phyloP scores from a whole-genome alignment of 2,888 invertebrate species.

The Lepidochitona cinerea region DNA sequence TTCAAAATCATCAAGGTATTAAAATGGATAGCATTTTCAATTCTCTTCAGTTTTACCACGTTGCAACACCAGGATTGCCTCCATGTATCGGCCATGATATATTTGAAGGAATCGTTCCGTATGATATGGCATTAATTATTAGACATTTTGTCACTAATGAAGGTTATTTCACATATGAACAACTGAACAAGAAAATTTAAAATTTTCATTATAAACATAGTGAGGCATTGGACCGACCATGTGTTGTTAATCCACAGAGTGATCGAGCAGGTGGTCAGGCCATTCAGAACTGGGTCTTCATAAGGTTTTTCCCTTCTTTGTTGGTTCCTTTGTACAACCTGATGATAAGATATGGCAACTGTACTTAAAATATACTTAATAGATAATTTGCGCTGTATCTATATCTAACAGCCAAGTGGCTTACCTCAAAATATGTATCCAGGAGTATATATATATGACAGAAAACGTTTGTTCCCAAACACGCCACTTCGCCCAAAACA shows the following conservation, averaged over 20 bases:
- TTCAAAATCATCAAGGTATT: too few relatives aligned
- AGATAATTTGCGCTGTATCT: not conserved
- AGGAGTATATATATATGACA: not conserved
- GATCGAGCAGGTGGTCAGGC: not conserved
- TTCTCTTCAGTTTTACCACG: too few relatives aligned
- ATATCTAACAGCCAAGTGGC: not conserved
- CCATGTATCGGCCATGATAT: not conserved
- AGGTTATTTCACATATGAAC: not conserved
- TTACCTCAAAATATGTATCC: not conserved
- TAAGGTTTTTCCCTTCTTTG: not conserved
- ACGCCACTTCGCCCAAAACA: not conserved
- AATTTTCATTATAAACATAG: not conserved
- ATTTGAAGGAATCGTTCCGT: not conserved
- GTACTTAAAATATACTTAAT: not conserved
- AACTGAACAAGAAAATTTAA: not conserved
- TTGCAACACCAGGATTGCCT: not conserved
- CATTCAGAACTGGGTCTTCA: not conserved
- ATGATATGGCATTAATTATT: not conserved
- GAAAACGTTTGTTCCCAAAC: not conserved
- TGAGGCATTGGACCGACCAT: not conserved
- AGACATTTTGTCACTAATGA: not conserved
- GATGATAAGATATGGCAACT: not conserved
- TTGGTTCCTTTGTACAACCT: not conserved
- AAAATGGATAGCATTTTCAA: too few relatives aligned
- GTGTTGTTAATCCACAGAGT: not conserved